phyloP scores from a whole-genome alignment of 2,797 vertebrate genomes.

The Glossophaga mutica region DNA sequence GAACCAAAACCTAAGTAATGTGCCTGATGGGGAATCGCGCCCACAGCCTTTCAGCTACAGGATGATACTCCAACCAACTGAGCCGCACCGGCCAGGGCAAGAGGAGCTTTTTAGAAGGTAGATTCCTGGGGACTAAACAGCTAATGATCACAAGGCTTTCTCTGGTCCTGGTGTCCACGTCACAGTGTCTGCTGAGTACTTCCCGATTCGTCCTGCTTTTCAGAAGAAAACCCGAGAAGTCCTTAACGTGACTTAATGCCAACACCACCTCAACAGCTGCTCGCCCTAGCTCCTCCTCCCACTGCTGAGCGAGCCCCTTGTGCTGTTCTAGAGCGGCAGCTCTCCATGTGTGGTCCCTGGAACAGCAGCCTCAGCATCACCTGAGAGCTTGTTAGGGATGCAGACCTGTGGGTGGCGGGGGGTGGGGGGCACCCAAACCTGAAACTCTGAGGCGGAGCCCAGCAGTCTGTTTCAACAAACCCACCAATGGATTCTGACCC shows the following conservation, averaged over 20 bases:
- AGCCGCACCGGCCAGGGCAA: not conserved
- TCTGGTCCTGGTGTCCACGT: not conserved
- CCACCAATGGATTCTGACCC: not conserved
- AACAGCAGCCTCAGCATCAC: not conserved
- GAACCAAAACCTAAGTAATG: not conserved
- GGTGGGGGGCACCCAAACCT: too few relatives aligned
- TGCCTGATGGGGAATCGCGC: not conserved
- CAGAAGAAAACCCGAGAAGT: not conserved
- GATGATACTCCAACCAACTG: not conserved
- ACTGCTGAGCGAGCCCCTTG: not conserved
- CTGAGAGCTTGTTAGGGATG: not conserved
- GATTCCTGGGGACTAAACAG: not conserved
- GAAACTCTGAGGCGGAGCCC: not conserved
- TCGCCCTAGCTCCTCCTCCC: not conserved
- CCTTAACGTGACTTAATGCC: not conserved
- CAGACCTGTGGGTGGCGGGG: not conserved
- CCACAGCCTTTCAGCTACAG: too few relatives aligned
- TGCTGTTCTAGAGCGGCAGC: not conserved
- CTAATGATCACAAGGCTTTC: not conserved
- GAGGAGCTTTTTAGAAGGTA: not conserved
- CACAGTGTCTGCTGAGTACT: not conserved
- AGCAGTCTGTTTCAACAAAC: not conserved
- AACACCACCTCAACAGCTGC: not conserved
- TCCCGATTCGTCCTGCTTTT: not conserved
- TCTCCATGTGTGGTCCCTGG: not conserved